These are phyloP conservation scores for Perca schrenkii DNA, from an alignment of 2,113 vertebrate genomes.

Conservation along the genomic window DNA sequence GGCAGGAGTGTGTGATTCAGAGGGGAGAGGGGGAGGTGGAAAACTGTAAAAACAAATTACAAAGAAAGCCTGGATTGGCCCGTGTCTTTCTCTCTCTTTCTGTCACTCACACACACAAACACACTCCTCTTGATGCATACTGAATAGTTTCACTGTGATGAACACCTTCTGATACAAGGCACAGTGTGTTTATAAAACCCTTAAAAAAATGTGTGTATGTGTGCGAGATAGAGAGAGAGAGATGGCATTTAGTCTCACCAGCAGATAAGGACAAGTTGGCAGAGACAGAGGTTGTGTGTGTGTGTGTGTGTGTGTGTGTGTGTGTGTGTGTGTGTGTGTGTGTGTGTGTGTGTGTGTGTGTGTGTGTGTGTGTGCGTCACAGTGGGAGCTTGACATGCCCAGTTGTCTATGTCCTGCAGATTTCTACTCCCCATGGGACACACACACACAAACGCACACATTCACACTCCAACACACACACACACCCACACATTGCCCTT, in stretches of 20 bases:
- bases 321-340: constrained; percentile 6
- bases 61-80: neutral
- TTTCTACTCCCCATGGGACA: constrained; percentile 67
- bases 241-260: constrained; percentile 53
- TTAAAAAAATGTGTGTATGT: constrained; percentile 9
- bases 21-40: constrained; percentile 18
- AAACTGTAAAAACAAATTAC: neutral
- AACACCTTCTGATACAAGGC: constrained; percentile 25
- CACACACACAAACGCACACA: constrained; percentile 15
- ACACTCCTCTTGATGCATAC: constrained; percentile 16
- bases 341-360: constrained; percentile 4
- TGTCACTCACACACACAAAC: neutral
- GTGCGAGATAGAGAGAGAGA: constrained; percentile 1
- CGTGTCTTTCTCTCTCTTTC: neutral
- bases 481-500: constrained; percentile 35
- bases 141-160: constrained; percentile 21
- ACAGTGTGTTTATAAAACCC: constrained; percentile 34
- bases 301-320: constrained; percentile 3
- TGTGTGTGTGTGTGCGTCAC: constrained; percentile 25
- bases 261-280: constrained; percentile 64
- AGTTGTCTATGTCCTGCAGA: constrained; percentile 77
- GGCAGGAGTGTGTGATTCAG: constrained; percentile 39
- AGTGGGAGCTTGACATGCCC: constrained; percentile 71
- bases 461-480: constrained; percentile 24
- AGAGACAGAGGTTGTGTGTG: constrained; percentile 24